These are phyloP conservation scores for Synaphobranchus kaupii DNA, from an alignment of 2,797 vertebrate species.

Conservation along the genomic window DNA sequence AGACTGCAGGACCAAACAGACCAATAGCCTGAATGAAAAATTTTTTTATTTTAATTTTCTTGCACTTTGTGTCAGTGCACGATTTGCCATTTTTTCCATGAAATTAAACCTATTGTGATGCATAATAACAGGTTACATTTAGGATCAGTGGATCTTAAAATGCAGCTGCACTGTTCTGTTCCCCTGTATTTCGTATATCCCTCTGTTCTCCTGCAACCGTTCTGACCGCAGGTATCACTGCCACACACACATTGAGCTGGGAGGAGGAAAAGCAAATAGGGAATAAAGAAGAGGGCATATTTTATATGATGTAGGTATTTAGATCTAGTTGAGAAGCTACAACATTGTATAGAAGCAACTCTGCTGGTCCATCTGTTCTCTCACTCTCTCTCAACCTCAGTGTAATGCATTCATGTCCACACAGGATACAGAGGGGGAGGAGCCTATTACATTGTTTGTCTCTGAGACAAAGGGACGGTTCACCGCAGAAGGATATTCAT, in stretches of 20 bases:
- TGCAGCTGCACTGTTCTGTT: background rate
- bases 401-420: background rate
- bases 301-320: background rate
- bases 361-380: background rate
- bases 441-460: background rate
- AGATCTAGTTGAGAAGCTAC: too few relatives aligned
- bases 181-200: background rate
- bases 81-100: background rate
- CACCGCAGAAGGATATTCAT: background rate
- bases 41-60: background rate
- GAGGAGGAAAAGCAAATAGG: background rate
- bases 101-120: background rate
- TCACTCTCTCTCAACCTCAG: background rate
- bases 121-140: background rate
- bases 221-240: background rate
- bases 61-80: background rate
- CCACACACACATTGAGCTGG: background rate
- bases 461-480: background rate
- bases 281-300: background rate
- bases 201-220: background rate
- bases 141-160: background rate
- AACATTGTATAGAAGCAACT: background rate
- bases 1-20: background rate
- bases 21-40: background rate
- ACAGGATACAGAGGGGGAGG: background rate